Base-by-base conservation (phyloP, 2,888 invertebrate genomes). In the Sylvicola fuscatus region DNA sequence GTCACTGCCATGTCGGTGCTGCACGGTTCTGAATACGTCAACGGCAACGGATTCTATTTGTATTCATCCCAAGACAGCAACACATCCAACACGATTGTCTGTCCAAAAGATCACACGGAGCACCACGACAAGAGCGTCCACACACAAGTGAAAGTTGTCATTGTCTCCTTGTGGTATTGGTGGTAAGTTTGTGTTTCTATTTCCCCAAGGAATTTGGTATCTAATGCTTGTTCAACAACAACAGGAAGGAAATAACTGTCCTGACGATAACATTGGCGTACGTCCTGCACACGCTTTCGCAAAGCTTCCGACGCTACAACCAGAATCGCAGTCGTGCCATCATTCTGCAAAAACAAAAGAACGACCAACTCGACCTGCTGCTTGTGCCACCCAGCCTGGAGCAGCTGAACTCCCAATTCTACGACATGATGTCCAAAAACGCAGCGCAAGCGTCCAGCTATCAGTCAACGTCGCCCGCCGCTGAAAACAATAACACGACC, bases 181-280 rank as follows among this genome's bases (percentile, higher is more conserved):
- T 84, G 76, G 72, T 77, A 72, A 58, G 79, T 81, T 60, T 72
- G n/a, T n/a, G n/a, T n/a, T n/a, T n/a, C n/a, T 3, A 74, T 81
- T 21, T 73, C 75, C 7, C 47, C 79, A 15, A 30, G 2, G 29
- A 21, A 3, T 28, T 32, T 32, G 32, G 7, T 33, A 13, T 34
- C 17, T 33, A 12, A 11, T 32, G 3, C 11, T 29, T 15, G n/a
- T 40, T 32, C 1, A 14, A 12, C 32, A 32, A 29, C 14, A 28
- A 29, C 48, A 70, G 70, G 78, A 82, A 76, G 56, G 83, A 86
- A 55, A 76, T 87, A 5, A 52, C 77, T 3, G 65, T 77, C 2
- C 79, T 86, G 34, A 77, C 79, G 3, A 53, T 84, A 27, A 68
- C 77, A 5, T 73, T 76, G 0, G 79, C 82, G 0, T 49, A 83